Evolutionary conservation across 2,888 invertebrate species (phyloP).

Genomic region (Rotaria macrura): DNA sequence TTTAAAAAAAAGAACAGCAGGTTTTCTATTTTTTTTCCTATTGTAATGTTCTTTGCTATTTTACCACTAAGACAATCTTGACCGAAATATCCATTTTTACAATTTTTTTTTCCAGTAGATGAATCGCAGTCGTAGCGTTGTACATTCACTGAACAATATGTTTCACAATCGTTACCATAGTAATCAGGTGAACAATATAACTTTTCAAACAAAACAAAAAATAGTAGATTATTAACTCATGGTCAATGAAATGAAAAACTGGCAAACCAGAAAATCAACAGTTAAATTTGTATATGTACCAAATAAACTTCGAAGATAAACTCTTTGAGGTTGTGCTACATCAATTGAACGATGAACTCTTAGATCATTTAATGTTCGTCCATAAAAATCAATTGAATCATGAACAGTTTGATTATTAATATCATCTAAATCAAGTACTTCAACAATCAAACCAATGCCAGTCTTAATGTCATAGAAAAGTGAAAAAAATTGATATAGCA

Average conservation of each 20-base stretch:
- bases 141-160: background rate
- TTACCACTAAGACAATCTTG: constrained; percentile 30
- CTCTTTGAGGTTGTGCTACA: constrained; percentile 11
- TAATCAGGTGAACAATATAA: constrained; percentile 26
- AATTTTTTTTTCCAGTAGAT: constrained; percentile 24
- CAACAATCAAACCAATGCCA: constrained; percentile 31
- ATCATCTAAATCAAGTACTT: constrained; percentile 24
- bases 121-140: constrained; percentile 24
- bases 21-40: background rate
- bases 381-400: constrained; percentile 29
- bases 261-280: background rate
- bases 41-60: too few relatives aligned
- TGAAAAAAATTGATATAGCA: background rate
- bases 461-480: constrained; percentile 12
- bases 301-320: constrained; percentile 25
- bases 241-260: background rate
- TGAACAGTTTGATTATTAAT: background rate
- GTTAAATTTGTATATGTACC: constrained; percentile 26
- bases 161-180: constrained; percentile 27
- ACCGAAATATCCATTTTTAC: constrained; percentile 25
- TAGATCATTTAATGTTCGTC: constrained; percentile 24
- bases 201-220: background rate
- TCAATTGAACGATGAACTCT: background rate
- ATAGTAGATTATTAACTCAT: background rate
- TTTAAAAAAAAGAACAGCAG: too few relatives aligned